Evolutionary conservation across 2,797 vertebrate species (phyloP).

Genomic region (Capromys pilorides): DNA sequence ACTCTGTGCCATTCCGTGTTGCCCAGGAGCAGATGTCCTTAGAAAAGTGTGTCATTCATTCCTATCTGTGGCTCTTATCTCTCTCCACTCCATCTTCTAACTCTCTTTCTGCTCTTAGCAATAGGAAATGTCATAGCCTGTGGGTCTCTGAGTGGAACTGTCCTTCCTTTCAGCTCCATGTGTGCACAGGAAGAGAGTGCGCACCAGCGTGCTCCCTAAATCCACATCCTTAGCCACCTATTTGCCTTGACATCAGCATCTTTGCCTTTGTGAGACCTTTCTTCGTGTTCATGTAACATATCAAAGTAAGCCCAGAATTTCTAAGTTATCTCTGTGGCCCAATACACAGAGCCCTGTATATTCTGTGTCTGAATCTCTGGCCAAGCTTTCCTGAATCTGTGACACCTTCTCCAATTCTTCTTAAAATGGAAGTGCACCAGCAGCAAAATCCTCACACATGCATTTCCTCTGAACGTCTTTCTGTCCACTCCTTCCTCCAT

Average conservation of each 20-base stretch:
- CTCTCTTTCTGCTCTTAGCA: not conserved
- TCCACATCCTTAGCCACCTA: fast-evolving
- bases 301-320: not conserved
- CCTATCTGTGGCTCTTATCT: not conserved
- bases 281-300: not conserved
- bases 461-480: not conserved
- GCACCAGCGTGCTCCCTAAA: not conserved
- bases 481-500: not conserved
- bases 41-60: not conserved
- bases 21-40: not conserved
- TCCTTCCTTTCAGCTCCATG: not conserved
- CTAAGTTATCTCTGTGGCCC: not conserved
- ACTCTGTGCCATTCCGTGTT: not conserved
- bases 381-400: not conserved
- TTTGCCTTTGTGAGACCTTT: not conserved
- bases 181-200: not conserved
- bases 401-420: not conserved
- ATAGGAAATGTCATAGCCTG: not conserved
- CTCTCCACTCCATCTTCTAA: not conserved
- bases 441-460: not conserved
- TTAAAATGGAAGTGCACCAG: not conserved
- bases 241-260: not conserved
- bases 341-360: not conserved
- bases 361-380: not conserved
- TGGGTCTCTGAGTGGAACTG: not conserved